Conservation (phyloP, 2,113 vertebrate genomes). For the Microtus oregoni region DNA sequence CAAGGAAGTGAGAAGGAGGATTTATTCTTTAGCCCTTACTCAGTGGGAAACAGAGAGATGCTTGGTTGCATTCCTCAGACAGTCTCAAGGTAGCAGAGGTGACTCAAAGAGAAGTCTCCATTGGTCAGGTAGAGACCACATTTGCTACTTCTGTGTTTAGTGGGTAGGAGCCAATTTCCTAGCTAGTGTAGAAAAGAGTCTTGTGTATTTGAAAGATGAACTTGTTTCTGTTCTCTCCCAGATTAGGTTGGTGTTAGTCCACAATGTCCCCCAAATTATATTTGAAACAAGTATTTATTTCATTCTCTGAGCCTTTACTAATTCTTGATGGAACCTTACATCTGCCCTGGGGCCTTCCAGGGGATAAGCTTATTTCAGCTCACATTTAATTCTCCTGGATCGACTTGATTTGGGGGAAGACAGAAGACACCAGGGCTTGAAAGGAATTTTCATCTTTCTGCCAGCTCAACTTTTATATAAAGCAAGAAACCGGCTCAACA, state of each 20-base stretch:
- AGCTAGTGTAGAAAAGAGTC: constrained; percentile 47
- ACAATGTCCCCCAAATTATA: constrained; percentile 65
- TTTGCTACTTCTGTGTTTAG: neutral
- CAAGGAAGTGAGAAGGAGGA: neutral
- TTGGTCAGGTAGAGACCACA: neutral
- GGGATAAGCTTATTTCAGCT: constrained; percentile 59
- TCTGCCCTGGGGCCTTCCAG: constrained; percentile 43
- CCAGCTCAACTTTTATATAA: constrained; percentile 63
- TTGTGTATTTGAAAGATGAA: constrained; percentile 35
- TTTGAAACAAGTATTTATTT: constrained; percentile 64
- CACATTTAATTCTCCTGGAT: constrained; percentile 38
- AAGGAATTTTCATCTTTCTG: constrained; percentile 63
- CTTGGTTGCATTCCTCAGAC: neutral
- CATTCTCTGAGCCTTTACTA: constrained; percentile 53
- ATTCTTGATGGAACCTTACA: constrained; percentile 54
- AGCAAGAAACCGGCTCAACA: constrained; percentile 58
- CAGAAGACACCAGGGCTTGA: constrained; percentile 58
- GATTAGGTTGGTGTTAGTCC: constrained; percentile 41
- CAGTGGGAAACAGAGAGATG: neutral
- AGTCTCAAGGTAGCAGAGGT: neutral
- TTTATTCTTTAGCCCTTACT: neutral
- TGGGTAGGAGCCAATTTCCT: neutral
- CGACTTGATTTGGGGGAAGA: constrained; percentile 66
- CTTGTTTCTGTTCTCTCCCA: constrained; percentile 54
- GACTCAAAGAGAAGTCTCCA: neutral